These are phyloP conservation scores for Atopsyche davidsoni DNA, from an alignment of 1,140 invertebrate species.

Conservation along the genomic window DNA sequence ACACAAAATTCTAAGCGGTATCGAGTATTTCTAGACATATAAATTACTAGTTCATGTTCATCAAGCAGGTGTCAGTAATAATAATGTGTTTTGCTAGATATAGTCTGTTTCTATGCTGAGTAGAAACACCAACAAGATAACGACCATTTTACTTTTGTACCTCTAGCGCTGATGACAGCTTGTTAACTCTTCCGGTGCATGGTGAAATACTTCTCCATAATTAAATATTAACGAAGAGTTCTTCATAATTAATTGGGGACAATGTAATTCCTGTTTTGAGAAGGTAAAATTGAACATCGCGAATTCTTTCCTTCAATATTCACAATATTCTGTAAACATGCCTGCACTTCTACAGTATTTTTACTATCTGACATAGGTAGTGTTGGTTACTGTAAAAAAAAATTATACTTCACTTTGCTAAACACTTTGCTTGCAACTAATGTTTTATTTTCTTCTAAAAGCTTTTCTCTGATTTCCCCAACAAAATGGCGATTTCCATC, in stretches of 20 bases:
- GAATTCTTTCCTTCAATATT: background rate
- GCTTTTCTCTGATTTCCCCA: no score
- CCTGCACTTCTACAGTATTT: background rate
- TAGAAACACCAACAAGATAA: no score
- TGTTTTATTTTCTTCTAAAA: no score
- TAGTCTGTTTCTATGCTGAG: no score
- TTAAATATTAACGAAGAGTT: slow-evolving; percentile 11
- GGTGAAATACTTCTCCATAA: slow-evolving; percentile 15
- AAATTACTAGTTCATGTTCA: no score
- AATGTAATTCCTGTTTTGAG: background rate
- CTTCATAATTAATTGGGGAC: slow-evolving; percentile 16
- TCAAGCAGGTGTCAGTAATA: no score
- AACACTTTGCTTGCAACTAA: no score
- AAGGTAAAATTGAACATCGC: slow-evolving; percentile 17
- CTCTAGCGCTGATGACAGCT: slow-evolving; percentile 35
- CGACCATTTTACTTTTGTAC: slow-evolving; percentile 25
- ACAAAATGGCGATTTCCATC: no score
- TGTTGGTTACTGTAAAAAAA: background rate
- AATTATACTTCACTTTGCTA: background rate
- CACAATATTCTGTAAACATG: background rate
- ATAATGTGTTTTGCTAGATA: no score
- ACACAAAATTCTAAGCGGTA: no score
- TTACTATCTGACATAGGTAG: background rate
- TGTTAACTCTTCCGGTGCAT: slow-evolving; percentile 27
- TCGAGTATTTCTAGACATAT: no score